Conservation (phyloP, 2,888 invertebrate genomes). For the Fabriciana adippe region DNA sequence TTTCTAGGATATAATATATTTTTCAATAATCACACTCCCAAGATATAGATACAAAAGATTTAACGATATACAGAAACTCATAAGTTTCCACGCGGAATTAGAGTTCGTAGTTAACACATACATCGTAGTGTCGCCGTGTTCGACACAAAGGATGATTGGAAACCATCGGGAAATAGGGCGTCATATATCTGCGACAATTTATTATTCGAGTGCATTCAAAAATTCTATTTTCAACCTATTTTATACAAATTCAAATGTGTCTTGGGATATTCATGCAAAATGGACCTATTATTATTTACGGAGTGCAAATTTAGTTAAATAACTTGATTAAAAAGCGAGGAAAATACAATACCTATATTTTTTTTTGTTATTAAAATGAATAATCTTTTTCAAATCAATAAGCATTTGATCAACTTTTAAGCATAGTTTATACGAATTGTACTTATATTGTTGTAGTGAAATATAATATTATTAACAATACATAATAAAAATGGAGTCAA, state of each 20-base stretch:
- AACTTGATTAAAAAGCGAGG: no score
- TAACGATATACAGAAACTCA: not conserved
- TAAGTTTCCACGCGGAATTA: constrained; percentile 16
- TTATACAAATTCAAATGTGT: not conserved
- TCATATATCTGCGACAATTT: constrained; percentile 23
- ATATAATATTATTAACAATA: no score
- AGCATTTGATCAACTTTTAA: no score
- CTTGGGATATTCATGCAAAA: no score
- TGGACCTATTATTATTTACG: no score
- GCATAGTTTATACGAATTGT: no score
- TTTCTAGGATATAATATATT: not conserved
- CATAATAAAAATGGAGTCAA: no score
- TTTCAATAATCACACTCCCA: not conserved
- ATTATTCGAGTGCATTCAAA: constrained; percentile 21
- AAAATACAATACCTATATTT: no score
- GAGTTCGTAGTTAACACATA: constrained; percentile 16
- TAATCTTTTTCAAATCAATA: no score
- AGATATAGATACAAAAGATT: constrained; percentile 1
- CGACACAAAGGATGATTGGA: constrained; percentile 42
- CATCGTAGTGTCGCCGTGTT: constrained; percentile 19
- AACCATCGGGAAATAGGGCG: constrained; percentile 27
- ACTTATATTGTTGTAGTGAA: no score
- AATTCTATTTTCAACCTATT: constrained; percentile 12
- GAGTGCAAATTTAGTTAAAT: no score
- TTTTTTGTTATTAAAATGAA: no score